These are phyloP conservation scores for Mechanitis messenoides DNA, from an alignment of 2,888 invertebrate species.

Conservation along the genomic window DNA sequence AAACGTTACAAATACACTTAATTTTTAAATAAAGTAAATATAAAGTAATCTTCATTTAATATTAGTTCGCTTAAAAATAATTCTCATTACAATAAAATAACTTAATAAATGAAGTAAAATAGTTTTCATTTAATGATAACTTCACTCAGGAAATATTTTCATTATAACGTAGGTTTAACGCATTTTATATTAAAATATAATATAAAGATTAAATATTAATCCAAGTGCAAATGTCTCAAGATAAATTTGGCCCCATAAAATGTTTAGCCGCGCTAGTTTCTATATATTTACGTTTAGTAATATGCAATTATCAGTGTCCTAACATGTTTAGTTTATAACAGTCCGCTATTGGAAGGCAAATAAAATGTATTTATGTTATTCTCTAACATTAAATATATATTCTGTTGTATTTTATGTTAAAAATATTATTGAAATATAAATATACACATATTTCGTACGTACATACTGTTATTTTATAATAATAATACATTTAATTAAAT, in stretches of 20 bases:
- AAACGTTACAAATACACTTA: too few species aligned
- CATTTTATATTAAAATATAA: constrained; percentile 8
- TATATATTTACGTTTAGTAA: constrained; percentile 8
- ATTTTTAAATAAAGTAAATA: too few species aligned
- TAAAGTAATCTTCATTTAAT: too few species aligned
- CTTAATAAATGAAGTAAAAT: too few species aligned
- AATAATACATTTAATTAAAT: not conserved
- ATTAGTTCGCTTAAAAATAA: too few species aligned
- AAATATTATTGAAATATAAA: too few species aligned
- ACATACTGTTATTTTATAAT: not conserved
- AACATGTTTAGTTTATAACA: constrained; percentile 13
- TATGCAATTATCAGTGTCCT: constrained; percentile 11
- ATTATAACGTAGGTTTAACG: constrained; percentile 1
- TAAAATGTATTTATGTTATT: constrained; percentile 1
- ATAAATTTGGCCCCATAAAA: constrained; percentile 11
- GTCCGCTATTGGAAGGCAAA: not conserved
- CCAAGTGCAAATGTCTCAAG: constrained; percentile 11
- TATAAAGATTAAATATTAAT: constrained; percentile 12
- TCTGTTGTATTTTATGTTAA: not conserved
- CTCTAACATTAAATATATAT: not conserved
- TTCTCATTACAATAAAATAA: too few species aligned
- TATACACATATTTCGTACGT: too few species aligned
- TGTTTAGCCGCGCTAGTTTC: constrained; percentile 6
- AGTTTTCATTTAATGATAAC: not conserved
- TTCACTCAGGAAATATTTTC: not conserved